Base-by-base conservation (phyloP, 2,113 vertebrate species). In the Hucho hucho region DNA sequence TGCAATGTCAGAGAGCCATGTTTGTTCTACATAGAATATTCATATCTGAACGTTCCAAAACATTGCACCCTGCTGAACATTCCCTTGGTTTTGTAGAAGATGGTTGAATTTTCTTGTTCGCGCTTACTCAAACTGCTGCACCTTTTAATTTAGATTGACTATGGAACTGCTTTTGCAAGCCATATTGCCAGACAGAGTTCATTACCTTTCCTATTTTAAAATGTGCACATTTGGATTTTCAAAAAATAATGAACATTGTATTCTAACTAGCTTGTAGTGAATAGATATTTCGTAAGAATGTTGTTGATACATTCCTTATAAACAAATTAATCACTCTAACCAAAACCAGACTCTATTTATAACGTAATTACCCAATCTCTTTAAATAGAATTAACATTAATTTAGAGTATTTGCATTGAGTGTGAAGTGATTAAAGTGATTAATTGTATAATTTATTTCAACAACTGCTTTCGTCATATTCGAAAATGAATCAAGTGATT, bases 391-490 rank as follows among this genome's bases (percentile, higher is more conserved):
- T 76, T 53, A 26, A 66, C 59, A 66, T 49, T 66, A 1, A 75
- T 69, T 59, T 67, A 22, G 26, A 43, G 73, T 75, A 63, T 24
- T 73, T 81, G 46, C 53, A 78, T 47, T 58, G 69, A 74, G 26
- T 72, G 69, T 81, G 81, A 71, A 76, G 75, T 82, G 72, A 83
- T 87, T 86, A 76, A 75, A 87, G 86, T 87, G 79, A 88, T 85
- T 84, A 77, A 88, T 86, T 73, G n/a, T 67, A 37, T 85, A 80
- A 88, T 85, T 84, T 81, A 86, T 86, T 74, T 18, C 64, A 59
- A 84, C 68, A 37, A 79, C 25, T n/a, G 29, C 22, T 72, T 32
- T 32, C 70, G 63, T 59, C 20, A 29, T 32, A 5, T 59, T 63
- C 58, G 26, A 5, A 47, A 79, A 72, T n/a, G 16, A 73, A 76